A percentile compares a stretch with the other conserved stretches of the same genome.
phyloP scores from a whole-genome alignment of 2,113 vertebrate species.

The Embiotoca jacksoni region DNA sequence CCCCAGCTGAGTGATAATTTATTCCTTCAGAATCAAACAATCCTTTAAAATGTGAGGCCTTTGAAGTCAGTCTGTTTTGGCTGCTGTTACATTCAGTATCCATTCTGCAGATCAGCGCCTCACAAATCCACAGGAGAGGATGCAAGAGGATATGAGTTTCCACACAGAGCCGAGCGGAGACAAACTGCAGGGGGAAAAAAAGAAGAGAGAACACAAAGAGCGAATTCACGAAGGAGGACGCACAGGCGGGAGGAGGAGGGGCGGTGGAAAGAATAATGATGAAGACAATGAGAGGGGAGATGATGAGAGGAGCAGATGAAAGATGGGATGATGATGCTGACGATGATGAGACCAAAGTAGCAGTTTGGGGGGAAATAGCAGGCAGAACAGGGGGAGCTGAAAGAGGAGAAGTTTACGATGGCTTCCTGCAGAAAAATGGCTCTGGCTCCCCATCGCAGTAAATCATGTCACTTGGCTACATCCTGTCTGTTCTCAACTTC shows the following conservation, averaged over 20 bases:
- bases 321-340: constrained; percentile 54
- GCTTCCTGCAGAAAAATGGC: constrained; percentile 44
- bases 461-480: constrained; percentile 73
- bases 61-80: constrained; percentile 40
- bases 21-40: constrained; percentile 57
- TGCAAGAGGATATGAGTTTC: constrained; percentile 46
- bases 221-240: constrained; percentile 53
- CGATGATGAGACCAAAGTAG: constrained; percentile 55
- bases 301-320: constrained; percentile 67
- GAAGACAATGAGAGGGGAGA: constrained; percentile 45
- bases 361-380: constrained; percentile 8
- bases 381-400: not conserved
- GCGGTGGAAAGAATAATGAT: constrained; percentile 53
- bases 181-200: constrained; percentile 5
- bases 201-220: constrained; percentile 54
- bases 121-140: constrained; percentile 54
- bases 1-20: constrained; percentile 50
- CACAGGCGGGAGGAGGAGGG: not conserved
- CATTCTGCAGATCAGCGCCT: constrained; percentile 22
- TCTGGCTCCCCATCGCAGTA: constrained; percentile 35
- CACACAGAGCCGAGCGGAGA: constrained; percentile 25
- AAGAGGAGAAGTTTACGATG: constrained; percentile 46
- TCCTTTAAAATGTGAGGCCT: constrained; percentile 36
- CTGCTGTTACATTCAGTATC: constrained; percentile 25
- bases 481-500: constrained; percentile 73